Conservation (phyloP, 2,797 vertebrate genomes). For the Tarsius wallacei region DNA sequence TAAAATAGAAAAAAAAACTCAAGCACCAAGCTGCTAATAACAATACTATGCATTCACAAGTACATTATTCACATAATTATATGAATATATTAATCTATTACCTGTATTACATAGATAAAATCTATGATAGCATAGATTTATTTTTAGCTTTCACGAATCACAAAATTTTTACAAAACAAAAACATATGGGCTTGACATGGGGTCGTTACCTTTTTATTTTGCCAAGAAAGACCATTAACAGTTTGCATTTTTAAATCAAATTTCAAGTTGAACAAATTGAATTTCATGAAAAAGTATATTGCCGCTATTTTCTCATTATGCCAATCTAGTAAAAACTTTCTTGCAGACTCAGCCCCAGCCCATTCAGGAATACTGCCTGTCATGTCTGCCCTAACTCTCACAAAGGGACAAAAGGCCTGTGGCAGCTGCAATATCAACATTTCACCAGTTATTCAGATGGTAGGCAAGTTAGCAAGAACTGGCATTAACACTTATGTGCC, state of each 20-base stretch:
- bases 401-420: too few species aligned
- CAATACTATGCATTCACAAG: neutral
- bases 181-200: neutral
- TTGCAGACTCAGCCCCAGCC: neutral
- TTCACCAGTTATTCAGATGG: neutral
- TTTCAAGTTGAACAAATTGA: constrained; percentile 46
- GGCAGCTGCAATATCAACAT: too few species aligned
- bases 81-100: constrained; percentile 18
- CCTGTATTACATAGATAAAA: constrained; percentile 27
- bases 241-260: constrained; percentile 39
- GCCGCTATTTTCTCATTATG: neutral
- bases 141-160: constrained; percentile 42
- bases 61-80: constrained; percentile 58
- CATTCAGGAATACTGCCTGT: neutral
- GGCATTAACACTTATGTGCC: neutral
- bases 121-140: neutral
- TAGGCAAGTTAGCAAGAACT: neutral
- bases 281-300: neutral
- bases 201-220: neutral
- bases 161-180: constrained; percentile 54
- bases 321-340: neutral
- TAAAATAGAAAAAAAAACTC: constrained; percentile 33
- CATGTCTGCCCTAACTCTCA: neutral
- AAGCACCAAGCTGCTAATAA: constrained; percentile 6
- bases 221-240: constrained; percentile 26